phyloP scores from a whole-genome alignment of 2,797 vertebrate species.

The Falco biarmicus region DNA sequence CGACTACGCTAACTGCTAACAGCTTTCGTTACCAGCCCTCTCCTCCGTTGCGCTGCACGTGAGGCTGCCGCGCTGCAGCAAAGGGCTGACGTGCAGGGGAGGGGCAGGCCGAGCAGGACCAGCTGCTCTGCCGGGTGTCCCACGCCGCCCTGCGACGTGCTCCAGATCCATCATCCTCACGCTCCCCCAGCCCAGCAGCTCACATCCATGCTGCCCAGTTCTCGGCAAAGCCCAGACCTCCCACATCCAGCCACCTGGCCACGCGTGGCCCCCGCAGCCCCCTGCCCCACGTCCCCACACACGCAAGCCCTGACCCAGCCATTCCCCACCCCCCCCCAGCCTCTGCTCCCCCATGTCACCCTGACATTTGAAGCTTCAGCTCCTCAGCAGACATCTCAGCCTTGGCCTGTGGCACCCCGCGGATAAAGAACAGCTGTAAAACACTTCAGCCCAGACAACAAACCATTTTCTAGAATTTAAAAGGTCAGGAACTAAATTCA shows the following conservation, averaged over 20 bases:
- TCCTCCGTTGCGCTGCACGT: background rate
- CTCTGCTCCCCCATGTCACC: background rate
- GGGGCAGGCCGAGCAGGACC: background rate
- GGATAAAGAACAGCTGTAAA: constrained; percentile 24
- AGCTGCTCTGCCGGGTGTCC: background rate
- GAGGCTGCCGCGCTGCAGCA: background rate
- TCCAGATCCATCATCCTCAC: background rate
- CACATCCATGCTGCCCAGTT: accelerated
- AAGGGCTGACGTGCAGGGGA: background rate
- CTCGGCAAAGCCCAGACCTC: background rate
- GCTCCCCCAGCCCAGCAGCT: background rate
- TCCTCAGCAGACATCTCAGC: background rate
- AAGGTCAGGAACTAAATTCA: constrained; percentile 14
- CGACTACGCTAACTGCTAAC: background rate
- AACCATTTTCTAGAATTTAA: background rate
- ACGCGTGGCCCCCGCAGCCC: background rate
- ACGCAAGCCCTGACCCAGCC: background rate
- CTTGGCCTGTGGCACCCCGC: constrained; percentile 9
- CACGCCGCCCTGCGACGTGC: background rate
- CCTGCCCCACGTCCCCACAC: accelerated
- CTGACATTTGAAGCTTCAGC: background rate
- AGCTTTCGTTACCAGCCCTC: background rate
- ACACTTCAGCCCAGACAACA: background rate
- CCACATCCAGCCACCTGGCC: background rate
- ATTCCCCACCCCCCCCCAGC: background rate